A percentile compares a stretch with the other conserved stretches of the same genome.
phyloP scores from a whole-genome alignment of 1,140 invertebrate genomes.

The Tachypleus tridentatus region DNA sequence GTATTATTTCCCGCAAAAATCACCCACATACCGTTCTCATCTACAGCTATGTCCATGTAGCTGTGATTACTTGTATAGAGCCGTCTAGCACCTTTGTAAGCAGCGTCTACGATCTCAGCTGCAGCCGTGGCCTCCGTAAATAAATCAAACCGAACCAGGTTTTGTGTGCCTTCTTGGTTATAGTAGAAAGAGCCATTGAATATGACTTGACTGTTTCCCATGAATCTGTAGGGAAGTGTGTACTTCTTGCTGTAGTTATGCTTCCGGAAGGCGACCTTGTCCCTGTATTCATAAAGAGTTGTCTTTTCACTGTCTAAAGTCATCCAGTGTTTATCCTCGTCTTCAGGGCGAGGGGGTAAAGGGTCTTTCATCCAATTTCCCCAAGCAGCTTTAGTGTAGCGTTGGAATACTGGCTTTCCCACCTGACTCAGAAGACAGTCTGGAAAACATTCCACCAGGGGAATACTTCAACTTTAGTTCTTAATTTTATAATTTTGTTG shows the following conservation, averaged over 20 bases:
- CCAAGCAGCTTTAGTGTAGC: constrained; percentile 49
- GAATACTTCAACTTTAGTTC: too few relatives aligned
- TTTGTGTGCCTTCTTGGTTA: constrained; percentile 41
- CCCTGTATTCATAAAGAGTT: constrained; percentile 59
- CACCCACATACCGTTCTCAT: constrained; percentile 67
- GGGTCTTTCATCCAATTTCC: constrained; percentile 81
- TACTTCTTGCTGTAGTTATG: constrained; percentile 30
- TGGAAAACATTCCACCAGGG: constrained; percentile 31
- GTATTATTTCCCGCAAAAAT: constrained; percentile 53
- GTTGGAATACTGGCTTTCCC: constrained; percentile 80
- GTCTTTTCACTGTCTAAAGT: constrained; percentile 58
- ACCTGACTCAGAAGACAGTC: constrained; percentile 78
- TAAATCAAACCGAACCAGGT: constrained; percentile 50
- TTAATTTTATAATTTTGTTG: too few relatives aligned
- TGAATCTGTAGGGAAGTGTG: constrained; percentile 39
- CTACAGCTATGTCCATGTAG: constrained; percentile 79
- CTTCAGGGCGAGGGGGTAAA: constrained; percentile 41
- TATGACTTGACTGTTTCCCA: constrained; percentile 76
- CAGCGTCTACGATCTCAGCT: constrained; percentile 24
- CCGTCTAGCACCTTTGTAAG: constrained; percentile 39
- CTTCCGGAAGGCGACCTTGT: constrained; percentile 47
- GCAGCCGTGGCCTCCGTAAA: constrained; percentile 5
- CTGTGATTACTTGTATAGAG: constrained; percentile 51
- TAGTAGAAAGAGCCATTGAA: constrained; percentile 84
- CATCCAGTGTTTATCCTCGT: constrained; percentile 64